Evolutionary conservation across 2,797 vertebrate species (phyloP).

Genomic region (Phrynocephalus guinanensis): DNA sequence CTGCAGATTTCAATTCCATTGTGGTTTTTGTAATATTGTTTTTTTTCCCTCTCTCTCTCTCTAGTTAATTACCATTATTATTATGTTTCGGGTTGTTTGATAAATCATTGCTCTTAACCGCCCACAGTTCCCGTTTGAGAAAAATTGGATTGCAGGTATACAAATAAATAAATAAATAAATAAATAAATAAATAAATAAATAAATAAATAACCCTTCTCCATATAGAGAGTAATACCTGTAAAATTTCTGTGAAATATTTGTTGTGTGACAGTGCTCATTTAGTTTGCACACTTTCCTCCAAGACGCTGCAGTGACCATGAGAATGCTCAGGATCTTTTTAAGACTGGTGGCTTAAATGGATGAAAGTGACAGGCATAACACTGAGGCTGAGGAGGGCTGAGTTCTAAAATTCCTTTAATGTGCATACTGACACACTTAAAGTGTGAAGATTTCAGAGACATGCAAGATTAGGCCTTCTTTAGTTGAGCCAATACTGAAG

Average conservation of each 20-base stretch:
- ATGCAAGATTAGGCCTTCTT: not conserved
- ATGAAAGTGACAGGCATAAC: not conserved
- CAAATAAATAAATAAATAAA: too few relatives aligned
- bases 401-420: not conserved
- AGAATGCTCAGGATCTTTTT: not conserved
- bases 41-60: too few relatives aligned
- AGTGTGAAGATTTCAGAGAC: slow-evolving; percentile 1
- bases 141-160: too few relatives aligned
- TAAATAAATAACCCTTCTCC: not conserved
- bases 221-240: not conserved
- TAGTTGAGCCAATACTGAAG: slow-evolving; percentile 52
- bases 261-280: not conserved
- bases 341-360: not conserved
- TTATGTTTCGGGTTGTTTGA: too few relatives aligned
- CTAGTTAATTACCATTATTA: too few relatives aligned
- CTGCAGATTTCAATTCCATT: too few relatives aligned
- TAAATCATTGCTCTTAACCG: too few relatives aligned
- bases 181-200: too few relatives aligned
- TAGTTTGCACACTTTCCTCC: not conserved
- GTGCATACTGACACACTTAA: not conserved
- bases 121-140: too few relatives aligned
- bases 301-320: not conserved
- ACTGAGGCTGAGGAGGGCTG: too few relatives aligned
- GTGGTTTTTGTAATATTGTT: too few relatives aligned
- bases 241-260: not conserved